Evolutionary conservation across 2,797 vertebrate genomes (phyloP).

Genomic region (Chrosomus eos): DNA sequence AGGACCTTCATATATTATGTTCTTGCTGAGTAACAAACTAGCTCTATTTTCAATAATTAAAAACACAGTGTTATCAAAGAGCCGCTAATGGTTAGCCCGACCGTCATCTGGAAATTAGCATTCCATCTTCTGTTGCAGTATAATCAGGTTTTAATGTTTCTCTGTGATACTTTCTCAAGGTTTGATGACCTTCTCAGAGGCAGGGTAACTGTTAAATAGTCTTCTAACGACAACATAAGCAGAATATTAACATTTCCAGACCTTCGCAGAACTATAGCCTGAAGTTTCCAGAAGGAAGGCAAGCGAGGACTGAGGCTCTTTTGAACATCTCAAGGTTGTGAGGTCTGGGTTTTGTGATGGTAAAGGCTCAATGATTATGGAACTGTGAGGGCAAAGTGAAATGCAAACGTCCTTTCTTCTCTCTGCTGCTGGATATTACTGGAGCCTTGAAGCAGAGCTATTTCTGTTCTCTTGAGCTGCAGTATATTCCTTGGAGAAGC

Average conservation of each 20-base stretch:
- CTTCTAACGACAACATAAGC: not conserved
- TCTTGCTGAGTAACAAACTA: not conserved
- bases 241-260: not conserved
- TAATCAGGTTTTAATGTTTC: constrained; percentile 8
- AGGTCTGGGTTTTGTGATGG: not conserved
- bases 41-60: not conserved
- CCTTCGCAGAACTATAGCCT: not conserved
- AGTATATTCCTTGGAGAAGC: not conserved
- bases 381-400: constrained; percentile 14
- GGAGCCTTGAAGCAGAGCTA: not conserved
- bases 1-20: not conserved
- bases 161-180: not conserved
- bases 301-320: not conserved
- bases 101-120: not conserved
- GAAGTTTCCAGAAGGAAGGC: not conserved
- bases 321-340: constrained; percentile 5
- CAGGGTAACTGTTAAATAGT: not conserved
- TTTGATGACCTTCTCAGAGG: constrained; percentile 2
- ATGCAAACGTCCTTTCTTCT: not conserved
- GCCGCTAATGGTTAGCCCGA: not conserved
- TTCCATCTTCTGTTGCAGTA: not conserved
- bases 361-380: not conserved
- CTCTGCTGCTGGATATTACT: not conserved
- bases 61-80: not conserved
- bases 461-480: not conserved